phyloP scores from a whole-genome alignment of 2,888 invertebrate species.

The Hyppa rectilinea region DNA sequence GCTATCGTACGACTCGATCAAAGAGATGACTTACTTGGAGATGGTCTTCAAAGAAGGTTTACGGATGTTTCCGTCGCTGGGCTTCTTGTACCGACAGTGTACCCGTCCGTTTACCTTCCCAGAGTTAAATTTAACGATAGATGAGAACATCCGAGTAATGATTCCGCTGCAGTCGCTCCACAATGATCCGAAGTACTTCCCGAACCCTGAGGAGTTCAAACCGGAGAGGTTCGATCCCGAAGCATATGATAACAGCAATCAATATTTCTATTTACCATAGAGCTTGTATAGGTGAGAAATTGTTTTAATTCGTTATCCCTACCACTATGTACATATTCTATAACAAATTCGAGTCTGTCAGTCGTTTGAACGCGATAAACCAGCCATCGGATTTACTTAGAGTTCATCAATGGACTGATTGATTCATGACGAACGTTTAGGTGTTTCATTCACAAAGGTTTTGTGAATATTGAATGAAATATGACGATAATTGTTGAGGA shows the following conservation, averaged over 20 bases:
- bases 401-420: no score
- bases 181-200: constrained; percentile 57
- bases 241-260: constrained; percentile 48
- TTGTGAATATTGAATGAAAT: no score
- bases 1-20: constrained; percentile 71
- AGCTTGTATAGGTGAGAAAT: constrained; percentile 64
- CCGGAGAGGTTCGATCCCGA: constrained; percentile 67
- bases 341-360: no score
- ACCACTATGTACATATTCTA: no score
- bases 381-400: no score
- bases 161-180: constrained; percentile 59
- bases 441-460: no score
- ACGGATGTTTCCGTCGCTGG: constrained; percentile 70
- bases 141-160: constrained; percentile 32
- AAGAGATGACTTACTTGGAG: constrained; percentile 72
- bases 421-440: no score
- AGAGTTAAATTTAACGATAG: constrained; percentile 56
- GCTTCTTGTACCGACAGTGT: constrained; percentile 67
- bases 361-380: no score
- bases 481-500: no score
- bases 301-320: no score
- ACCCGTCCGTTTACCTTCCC: constrained; percentile 59
- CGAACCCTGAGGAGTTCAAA: constrained; percentile 61
- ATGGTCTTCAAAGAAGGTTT: constrained; percentile 71
- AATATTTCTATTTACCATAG: constrained; percentile 64